Evolutionary conservation across 2,113 vertebrate genomes (phyloP), one percentile per base, ranked within the genome.

Genomic region (Archilochus colubris): DNA sequence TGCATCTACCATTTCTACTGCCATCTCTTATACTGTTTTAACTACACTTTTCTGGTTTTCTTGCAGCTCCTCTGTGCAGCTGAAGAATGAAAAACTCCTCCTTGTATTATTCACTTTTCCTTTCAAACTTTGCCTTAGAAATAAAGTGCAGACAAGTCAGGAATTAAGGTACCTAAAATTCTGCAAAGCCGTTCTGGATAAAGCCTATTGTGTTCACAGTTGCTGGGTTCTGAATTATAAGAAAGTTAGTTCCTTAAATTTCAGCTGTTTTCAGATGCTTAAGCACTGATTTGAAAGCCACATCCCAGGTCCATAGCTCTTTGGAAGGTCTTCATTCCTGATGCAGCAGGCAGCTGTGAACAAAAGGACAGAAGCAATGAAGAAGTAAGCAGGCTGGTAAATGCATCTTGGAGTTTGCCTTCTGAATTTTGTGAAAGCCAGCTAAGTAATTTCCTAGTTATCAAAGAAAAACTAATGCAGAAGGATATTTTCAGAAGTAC

Each of bases 321-420:
- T 98, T 98, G 88, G 98, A 98, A 94, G 98, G 97, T 96, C 94
- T 97, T 98, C 83, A 98, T 98, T 96, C 98, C 97, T 98, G 97
- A 85, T 10, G 13, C 10, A 91, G n/a, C 79, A 87, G 28, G 90
- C 38, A 69, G 55, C 46, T 63, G 30, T 51, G 59, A 84, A 36
- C 19, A 79, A 69, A 77, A 70, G 27, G 28, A 55, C 50, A 93
- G 48, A 69, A 92, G 77, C 20, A 89, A 73, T 61, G 46, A 91
- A 94, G 83, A 57, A 43, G 44, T 9, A 91, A 91, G 61, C 36
- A 62, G 23, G 33, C 38, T 33, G 79, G 74, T 19, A 31, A 79
- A 62, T 48, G 25, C 28, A 63, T 63, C 84, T 88, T 76, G 53
- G 59, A 91, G 63, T 43, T 66, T 80, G 54, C 55, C 70, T 95